Percentiles rank a stretch among this genome's conserved stretches.
These are phyloP conservation scores for Peucedramus taeniatus DNA, from an alignment of 2,113 vertebrate species.

Conservation along the genomic window DNA sequence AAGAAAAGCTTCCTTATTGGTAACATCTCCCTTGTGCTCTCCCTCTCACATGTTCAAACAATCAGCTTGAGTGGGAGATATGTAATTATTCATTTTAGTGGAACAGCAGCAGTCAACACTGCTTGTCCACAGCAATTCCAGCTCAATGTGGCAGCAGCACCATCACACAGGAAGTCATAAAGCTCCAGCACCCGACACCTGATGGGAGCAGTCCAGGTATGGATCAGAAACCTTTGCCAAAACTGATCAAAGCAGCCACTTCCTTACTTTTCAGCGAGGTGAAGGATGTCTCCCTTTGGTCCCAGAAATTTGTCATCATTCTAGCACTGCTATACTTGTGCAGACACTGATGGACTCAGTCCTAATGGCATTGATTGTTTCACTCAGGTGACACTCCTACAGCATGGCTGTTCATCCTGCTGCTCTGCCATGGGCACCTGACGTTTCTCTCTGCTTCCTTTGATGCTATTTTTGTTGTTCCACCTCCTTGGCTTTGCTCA, in stretches of 20 bases:
- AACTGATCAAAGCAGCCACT: not conserved
- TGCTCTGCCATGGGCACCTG: not conserved
- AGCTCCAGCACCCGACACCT: not conserved
- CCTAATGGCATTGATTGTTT: not conserved
- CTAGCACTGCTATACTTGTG: not conserved
- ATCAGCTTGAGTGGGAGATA: conserved; percentile 10
- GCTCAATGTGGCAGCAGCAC: not conserved
- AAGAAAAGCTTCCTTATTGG: not conserved
- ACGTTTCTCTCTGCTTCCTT: not conserved
- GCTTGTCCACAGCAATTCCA: not conserved
- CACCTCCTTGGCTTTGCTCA: not conserved
- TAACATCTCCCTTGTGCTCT: not conserved
- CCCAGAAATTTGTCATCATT: not conserved
- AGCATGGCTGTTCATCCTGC: not conserved
- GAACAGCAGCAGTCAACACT: not conserved
- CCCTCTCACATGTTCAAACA: not conserved
- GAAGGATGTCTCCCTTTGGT: conserved; percentile 17
- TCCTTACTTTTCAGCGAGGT: not conserved
- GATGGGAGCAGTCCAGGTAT: not conserved
- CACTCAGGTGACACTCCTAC: not conserved
- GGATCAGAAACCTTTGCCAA: not conserved
- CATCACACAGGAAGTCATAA: not conserved
- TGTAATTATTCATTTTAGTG: conserved; percentile 46
- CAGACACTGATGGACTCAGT: not conserved
- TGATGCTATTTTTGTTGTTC: not conserved